Evolutionary conservation across 2,113 vertebrate species (phyloP).

Genomic region (Rhea americana): DNA sequence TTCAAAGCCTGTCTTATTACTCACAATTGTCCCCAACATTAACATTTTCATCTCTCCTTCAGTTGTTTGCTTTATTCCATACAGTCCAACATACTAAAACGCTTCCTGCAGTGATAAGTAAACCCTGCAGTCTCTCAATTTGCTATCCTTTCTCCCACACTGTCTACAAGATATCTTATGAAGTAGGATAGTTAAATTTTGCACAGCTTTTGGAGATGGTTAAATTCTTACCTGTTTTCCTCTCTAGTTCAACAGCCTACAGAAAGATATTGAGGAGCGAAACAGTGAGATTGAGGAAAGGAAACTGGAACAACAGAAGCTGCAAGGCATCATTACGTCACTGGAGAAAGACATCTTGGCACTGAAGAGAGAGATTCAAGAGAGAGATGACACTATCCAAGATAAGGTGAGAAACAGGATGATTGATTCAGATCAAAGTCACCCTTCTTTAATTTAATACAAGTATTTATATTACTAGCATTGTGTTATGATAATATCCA

Average conservation of each 20-base stretch:
- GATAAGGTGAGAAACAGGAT: conserved; percentile 82
- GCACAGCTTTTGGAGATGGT: neutral
- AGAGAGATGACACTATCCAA: conserved; percentile 83
- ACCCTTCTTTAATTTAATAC: neutral
- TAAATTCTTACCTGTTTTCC: neutral
- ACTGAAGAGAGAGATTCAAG: conserved; percentile 86
- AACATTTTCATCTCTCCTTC: neutral
- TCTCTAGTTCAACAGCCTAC: conserved; percentile 83
- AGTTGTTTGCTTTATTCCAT: neutral
- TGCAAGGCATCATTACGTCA: conserved; percentile 83
- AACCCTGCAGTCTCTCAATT: neutral
- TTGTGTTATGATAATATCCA: neutral
- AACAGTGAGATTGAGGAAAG: conserved; percentile 76
- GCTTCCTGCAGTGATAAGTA: neutral
- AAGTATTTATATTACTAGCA: neutral
- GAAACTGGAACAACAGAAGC: conserved; percentile 83
- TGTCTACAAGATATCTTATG: neutral
- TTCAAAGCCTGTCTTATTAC: neutral
- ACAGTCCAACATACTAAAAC: neutral
- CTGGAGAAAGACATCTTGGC: conserved; percentile 85
- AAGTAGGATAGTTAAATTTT: neutral
- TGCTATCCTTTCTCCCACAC: neutral
- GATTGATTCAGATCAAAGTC: neutral
- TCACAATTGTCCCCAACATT: neutral
- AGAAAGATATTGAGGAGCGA: conserved; percentile 84